Evolutionary conservation across 1,140 invertebrate genomes (phyloP), one percentile per base, ranked within the genome.

Genomic region (Gonioctena quinquepunctata): DNA sequence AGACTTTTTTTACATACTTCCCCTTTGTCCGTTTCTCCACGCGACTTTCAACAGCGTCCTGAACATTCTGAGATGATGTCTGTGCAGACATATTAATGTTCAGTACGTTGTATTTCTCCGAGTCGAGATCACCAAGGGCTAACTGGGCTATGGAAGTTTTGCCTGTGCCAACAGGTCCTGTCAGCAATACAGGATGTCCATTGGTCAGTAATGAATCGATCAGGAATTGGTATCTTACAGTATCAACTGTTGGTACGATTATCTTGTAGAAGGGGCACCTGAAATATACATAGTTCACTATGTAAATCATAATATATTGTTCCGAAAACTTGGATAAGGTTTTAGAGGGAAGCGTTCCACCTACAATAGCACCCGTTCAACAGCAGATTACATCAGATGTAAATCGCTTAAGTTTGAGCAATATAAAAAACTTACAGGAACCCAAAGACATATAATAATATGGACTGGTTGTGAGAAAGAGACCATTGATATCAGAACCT

Each of bases 1-100:
- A 7, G 33, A 42, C 33, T 7, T 42, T 42, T n/a, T 8, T 7
- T 52, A 16, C 16, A 6, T 52, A 52, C 18, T 16, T 33, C 18
- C 60, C 91, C 82, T 94, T 96, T 0, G 92, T 94, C 50, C 93
- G 86, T 84, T 95, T 95, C 82, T 96, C 93, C 0, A 94, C 83
- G 61, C 89, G 85, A 68, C 90, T 90, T 81, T 94, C 93, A 52
- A 95, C 92, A n/a, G 90, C 90, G 27, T 66, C 90, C 82, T 93
- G 91, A 0, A 92, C 84, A 62, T 93, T 93, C 50, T 87, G 87
- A 0, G 93, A 92, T 1, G 92, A 89, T 0, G 93, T 95, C 86
- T 94, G 90, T 2, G 93, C 93, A 1, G 93, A 95, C 89, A 95
- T 93, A 80, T 95, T 95, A 33, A 95, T 88, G 3, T 90, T 88